Evolutionary conservation across 2,888 invertebrate genomes (phyloP), one percentile per base, ranked within the genome.

Genomic region (Cartodere bifasciata): DNA sequence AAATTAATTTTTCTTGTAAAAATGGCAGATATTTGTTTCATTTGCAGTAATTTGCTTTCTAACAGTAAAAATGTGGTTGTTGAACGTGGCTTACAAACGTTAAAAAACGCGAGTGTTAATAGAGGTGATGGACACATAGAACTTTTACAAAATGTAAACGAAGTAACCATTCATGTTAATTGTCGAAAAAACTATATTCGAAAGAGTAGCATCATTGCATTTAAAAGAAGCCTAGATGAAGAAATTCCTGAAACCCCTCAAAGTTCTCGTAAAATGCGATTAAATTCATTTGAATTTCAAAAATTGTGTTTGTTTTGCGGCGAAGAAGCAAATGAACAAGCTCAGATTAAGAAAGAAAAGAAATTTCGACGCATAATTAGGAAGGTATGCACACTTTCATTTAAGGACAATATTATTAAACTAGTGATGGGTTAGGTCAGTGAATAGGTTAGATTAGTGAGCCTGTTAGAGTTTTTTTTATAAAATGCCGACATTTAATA

Each of bases 111-210:
- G 23, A 32, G 17, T 34, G 16, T 34, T 25, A 29, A 9, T 32
- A 32, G 32, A 31, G 32, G 32, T 26, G 32, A 32, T 32, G 32
- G 32, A 14, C 29, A 30, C 11, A 24, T 31, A 15, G 32, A 32
- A 27, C 29, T 14, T 32, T 32, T 29, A 27, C n/a, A 29, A 29
- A 32, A 5, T 32, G 32, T 32, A 21, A 32, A 12, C 29, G 28
- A 12, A 13, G 24, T 32, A 10, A 32, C 12, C 7, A 16, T 32
- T 32, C 32, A 32, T 24, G 9, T 12, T 20, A 31, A 29, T 24
- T 29, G 29, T 29, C 25, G 29, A 24, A 22, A 23, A 29, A 29
- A 29, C 23, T 29, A 29, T 23, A 29, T 9, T 9, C 6, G 12
- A 21, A 29, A 22, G 6, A 10, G 6, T 9, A 29, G 23, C 10